Percentiles rank a stretch among this genome's conserved stretches.
These are phyloP conservation scores for Triplophysa tibetana DNA, from an alignment of 2,113 vertebrate genomes.

Conservation along the genomic window DNA sequence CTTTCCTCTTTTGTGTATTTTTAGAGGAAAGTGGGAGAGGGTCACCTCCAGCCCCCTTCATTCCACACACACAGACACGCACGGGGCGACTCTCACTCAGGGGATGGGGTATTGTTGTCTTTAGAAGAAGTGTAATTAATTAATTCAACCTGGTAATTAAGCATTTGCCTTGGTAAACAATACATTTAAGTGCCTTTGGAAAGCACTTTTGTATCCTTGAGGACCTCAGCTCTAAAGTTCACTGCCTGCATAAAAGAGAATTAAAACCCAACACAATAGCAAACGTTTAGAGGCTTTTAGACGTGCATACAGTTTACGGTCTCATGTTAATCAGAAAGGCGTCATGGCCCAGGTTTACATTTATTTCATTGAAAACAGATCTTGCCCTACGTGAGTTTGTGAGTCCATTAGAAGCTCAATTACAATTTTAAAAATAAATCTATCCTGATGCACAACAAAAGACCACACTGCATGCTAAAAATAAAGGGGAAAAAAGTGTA, in stretches of 20 bases:
- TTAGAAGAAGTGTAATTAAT: constrained; percentile 51
- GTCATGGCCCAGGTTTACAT: not conserved
- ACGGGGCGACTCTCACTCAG: constrained; percentile 21
- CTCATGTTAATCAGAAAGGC: constrained; percentile 12
- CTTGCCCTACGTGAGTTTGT: not conserved
- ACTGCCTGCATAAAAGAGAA: constrained; percentile 17
- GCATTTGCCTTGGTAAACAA: constrained; percentile 51
- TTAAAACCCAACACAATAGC: constrained; percentile 16
- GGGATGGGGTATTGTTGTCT: constrained; percentile 45
- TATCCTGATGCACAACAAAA: not conserved
- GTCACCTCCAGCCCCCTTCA: constrained; percentile 40
- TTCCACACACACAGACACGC: constrained; percentile 29
- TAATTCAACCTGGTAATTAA: constrained; percentile 54
- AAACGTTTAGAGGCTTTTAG: constrained; percentile 24
- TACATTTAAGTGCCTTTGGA: constrained; percentile 48
- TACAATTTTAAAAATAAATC: not conserved
- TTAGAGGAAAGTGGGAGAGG: constrained; percentile 20
- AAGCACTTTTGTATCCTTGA: constrained; percentile 35
- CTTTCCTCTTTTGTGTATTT: constrained; percentile 30
- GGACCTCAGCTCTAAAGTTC: constrained; percentile 22
- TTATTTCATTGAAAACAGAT: not conserved
- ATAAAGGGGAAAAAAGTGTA: too few relatives aligned
- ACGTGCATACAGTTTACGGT: constrained; percentile 9
- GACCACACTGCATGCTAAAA: too few relatives aligned
- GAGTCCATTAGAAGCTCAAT: not conserved